Percentiles rank a stretch among this genome's conserved stretches.
Evolutionary conservation across 2,797 vertebrate genomes (phyloP).

Genomic region (Lutjanus campechanus): DNA sequence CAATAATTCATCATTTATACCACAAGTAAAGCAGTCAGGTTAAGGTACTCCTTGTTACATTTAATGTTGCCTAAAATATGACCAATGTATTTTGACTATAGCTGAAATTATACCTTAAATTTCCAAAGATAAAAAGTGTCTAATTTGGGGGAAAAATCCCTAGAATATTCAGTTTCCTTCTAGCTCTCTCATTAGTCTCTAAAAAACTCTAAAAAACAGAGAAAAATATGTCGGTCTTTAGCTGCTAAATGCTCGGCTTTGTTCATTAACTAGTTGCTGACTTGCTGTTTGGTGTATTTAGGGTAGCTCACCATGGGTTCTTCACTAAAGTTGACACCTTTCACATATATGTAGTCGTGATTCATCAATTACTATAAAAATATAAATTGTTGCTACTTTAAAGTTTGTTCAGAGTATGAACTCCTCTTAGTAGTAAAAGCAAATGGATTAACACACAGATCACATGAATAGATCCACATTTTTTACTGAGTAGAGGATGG

Average conservation of each 20-base stretch:
- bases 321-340: neutral
- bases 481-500: neutral
- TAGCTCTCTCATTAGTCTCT: neutral
- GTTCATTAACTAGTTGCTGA: no score
- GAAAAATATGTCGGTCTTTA: neutral
- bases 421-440: conserved; percentile 2
- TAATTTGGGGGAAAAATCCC: neutral
- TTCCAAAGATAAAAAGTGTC: no score
- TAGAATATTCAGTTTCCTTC: neutral
- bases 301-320: neutral
- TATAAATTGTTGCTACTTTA: conserved; percentile 3
- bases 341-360: conserved; percentile 1
- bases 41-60: no score
- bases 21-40: no score
- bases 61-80: no score
- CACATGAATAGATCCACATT: conserved; percentile 17
- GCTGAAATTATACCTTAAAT: no score
- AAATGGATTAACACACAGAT: conserved; percentile 21
- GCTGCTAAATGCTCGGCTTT: neutral
- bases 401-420: neutral
- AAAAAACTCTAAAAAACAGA: neutral
- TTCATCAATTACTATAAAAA: conserved; percentile 2
- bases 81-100: no score
- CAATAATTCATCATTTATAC: no score
- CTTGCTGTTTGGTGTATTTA: no score